Conservation (phyloP, 2,113 vertebrate species). For the Saccopteryx bilineata region DNA sequence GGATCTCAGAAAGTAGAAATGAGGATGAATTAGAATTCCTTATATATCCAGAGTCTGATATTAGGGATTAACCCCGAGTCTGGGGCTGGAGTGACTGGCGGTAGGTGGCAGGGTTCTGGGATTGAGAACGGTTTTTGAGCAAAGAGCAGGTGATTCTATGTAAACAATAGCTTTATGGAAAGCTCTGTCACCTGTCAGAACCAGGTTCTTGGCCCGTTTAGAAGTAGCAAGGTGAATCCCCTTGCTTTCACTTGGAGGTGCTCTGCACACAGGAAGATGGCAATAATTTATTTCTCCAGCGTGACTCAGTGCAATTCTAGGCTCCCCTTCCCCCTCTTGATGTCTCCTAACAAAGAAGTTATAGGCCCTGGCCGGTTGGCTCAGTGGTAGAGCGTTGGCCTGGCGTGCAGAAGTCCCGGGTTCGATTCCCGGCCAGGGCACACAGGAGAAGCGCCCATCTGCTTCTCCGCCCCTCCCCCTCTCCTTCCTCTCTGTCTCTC, state of each 20-base stretch:
- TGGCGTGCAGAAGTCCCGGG: too few relatives aligned
- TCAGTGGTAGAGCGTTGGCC: too few relatives aligned
- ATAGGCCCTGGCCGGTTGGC: too few relatives aligned
- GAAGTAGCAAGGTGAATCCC: not conserved
- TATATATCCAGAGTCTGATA: not conserved
- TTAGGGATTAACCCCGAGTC: not conserved
- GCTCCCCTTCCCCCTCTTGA: not conserved
- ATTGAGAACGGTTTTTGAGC: not conserved
- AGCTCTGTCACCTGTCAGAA: not conserved
- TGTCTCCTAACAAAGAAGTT: not conserved
- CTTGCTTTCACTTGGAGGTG: not conserved
- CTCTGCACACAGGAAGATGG: not conserved
- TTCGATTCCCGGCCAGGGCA: too few relatives aligned
- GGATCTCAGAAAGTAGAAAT: not conserved
- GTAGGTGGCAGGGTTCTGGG: not conserved
- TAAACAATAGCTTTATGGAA: not conserved
- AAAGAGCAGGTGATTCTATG: not conserved
- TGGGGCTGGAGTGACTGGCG: not conserved
- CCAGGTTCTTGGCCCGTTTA: not conserved
- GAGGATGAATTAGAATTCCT: not conserved
- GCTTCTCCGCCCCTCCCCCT: too few relatives aligned
- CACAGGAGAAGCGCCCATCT: too few relatives aligned
- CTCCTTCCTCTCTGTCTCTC: too few relatives aligned
- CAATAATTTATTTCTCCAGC: not conserved
- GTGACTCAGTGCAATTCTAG: not conserved